Conservation (phyloP, 2,888 invertebrate species). For the Anodontia alba region DNA sequence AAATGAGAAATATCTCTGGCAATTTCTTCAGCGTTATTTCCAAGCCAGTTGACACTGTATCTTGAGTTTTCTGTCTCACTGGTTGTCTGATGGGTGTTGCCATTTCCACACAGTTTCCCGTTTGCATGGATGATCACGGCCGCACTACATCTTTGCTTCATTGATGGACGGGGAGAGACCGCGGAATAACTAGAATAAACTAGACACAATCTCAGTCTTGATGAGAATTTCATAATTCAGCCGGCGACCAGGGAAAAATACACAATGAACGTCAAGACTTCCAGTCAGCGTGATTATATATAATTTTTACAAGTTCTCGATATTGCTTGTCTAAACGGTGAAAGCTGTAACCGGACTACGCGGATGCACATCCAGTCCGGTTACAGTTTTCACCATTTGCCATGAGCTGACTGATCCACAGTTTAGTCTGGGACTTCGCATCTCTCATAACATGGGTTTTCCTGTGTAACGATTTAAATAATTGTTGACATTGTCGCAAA, state of each 20-base stretch:
- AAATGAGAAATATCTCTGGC: neutral
- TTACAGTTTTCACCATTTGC: no score
- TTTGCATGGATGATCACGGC: neutral
- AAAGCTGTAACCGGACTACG: no score
- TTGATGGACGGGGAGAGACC: neutral
- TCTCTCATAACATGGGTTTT: no score
- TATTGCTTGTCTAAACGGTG: no score
- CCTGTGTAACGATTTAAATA: no score
- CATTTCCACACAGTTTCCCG: constrained; percentile 8
- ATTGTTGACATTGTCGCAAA: no score
- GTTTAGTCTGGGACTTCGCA: no score
- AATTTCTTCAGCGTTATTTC: constrained; percentile 11
- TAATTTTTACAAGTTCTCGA: no score
- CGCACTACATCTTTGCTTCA: neutral
- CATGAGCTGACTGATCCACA: no score
- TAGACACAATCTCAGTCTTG: constrained; percentile 2
- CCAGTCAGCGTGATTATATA: no score
- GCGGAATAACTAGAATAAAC: neutral
- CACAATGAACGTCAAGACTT: no score
- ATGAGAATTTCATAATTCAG: constrained; percentile 1
- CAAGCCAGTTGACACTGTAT: constrained; percentile 12
- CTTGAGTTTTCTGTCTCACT: constrained; percentile 5
- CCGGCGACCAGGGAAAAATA: neutral
- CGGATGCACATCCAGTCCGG: no score
- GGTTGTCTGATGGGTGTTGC: constrained; percentile 1